phyloP scores from a whole-genome alignment of 2,888 invertebrate species.

The Aradus depressus region DNA sequence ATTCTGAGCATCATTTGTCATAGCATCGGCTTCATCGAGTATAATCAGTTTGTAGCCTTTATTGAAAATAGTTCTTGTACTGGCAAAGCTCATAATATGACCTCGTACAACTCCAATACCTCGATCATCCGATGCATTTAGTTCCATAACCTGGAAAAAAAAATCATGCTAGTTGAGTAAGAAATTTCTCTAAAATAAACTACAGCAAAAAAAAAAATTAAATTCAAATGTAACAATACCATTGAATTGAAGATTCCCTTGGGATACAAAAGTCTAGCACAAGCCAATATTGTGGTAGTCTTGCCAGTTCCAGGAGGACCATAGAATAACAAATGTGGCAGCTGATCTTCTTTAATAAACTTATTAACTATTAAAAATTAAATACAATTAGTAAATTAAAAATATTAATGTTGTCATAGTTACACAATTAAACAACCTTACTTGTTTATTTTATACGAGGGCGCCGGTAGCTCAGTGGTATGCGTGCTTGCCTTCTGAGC shows the following conservation, averaged over 20 bases:
- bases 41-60: slow-evolving; percentile 91
- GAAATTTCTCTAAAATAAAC: too few species aligned
- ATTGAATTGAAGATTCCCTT: slow-evolving; percentile 85
- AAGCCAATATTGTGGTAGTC: slow-evolving; percentile 93
- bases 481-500: too few species aligned
- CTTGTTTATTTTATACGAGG: too few species aligned
- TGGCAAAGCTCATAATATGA: slow-evolving; percentile 90
- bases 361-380: slow-evolving; percentile 57
- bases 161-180: too few species aligned
- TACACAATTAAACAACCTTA: too few species aligned
- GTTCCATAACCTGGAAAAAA: slow-evolving; percentile 66
- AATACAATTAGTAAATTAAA: too few species aligned
- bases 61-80: slow-evolving; percentile 88
- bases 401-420: too few species aligned
- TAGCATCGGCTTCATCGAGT: slow-evolving; percentile 97
- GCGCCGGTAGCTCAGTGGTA: too few species aligned
- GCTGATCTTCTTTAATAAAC: slow-evolving; percentile 79
- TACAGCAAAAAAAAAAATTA: too few species aligned
- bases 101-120: slow-evolving; percentile 92
- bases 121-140: slow-evolving; percentile 97
- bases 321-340: slow-evolving; percentile 94
- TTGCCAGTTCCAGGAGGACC: slow-evolving; percentile 98
- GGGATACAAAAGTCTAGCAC: slow-evolving; percentile 82
- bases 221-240: too few species aligned
- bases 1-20: slow-evolving; percentile 99